Evolutionary conservation across 2,888 invertebrate genomes (phyloP).

Genomic region (Xiphydria camelus): DNA sequence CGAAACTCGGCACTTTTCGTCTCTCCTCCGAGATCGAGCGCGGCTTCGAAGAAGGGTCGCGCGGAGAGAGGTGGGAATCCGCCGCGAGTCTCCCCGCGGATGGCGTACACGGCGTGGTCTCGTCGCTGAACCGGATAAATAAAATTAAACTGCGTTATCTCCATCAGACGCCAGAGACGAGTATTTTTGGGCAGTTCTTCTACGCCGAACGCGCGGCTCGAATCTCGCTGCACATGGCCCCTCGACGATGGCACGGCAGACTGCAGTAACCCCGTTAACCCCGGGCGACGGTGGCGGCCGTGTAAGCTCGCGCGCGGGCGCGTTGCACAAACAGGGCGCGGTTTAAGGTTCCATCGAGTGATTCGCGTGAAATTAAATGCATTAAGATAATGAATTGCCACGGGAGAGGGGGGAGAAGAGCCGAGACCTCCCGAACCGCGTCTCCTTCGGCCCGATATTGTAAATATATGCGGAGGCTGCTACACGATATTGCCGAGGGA

Average conservation of each 20-base stretch:
- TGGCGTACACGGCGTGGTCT: neutral
- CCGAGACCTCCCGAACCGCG: too few species aligned
- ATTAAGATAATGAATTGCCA: slow-evolving; percentile 1
- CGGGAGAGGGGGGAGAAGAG: too few species aligned
- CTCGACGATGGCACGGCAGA: slow-evolving; percentile 14
- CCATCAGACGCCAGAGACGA: slow-evolving; percentile 24
- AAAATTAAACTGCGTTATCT: slow-evolving; percentile 30
- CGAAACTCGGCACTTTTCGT: too few species aligned
- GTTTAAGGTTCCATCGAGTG: neutral
- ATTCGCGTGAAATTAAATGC: neutral
- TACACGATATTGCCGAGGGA: too few species aligned
- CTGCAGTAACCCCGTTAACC: slow-evolving; percentile 16
- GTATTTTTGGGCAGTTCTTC: slow-evolving; percentile 32
- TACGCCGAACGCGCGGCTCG: slow-evolving; percentile 19
- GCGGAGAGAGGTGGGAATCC: neutral
- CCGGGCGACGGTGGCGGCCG: neutral
- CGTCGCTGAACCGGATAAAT: slow-evolving; percentile 26
- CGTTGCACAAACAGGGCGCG: neutral
- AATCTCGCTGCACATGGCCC: slow-evolving; percentile 35
- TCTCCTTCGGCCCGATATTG: too few species aligned
- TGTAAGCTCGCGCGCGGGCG: neutral
- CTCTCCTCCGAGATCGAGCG: slow-evolving; percentile 1
- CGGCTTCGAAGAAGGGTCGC: neutral
- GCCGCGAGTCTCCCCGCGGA: neutral
- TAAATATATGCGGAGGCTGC: neutral